Conservation (phyloP, 2,113 vertebrate genomes). For the Sceloporus tristichus region DNA sequence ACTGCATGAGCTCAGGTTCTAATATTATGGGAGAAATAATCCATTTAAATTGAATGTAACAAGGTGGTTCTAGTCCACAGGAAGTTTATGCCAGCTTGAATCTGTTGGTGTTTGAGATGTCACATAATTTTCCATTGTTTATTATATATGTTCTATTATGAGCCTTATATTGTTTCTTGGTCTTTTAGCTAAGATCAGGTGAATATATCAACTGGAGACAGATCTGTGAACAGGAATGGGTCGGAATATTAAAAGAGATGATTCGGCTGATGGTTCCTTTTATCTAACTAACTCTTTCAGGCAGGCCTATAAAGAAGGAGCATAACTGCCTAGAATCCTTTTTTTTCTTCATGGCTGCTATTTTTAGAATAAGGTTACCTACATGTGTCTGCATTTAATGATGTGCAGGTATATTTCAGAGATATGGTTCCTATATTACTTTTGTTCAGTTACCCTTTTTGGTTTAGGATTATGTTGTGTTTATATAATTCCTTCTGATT, state of each 20-base stretch:
- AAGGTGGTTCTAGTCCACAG: background rate
- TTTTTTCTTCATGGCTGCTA: slow-evolving; percentile 7
- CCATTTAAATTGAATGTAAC: too few relatives aligned
- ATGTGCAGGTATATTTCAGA: too few relatives aligned
- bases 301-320: background rate
- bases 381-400: background rate
- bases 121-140: background rate
- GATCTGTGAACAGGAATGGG: background rate
- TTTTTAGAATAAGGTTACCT: background rate
- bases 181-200: too few relatives aligned
- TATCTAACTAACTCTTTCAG: background rate
- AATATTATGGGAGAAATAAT: too few relatives aligned
- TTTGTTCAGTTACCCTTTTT: too few relatives aligned
- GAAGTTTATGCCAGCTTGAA: background rate
- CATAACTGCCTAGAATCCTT: background rate
- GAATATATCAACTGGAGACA: too few relatives aligned
- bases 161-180: background rate
- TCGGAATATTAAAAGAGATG: background rate
- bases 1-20: too few relatives aligned
- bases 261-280: background rate
- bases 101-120: background rate
- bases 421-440: too few relatives aligned
- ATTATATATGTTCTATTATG: background rate
- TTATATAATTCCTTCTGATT: too few relatives aligned
- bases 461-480: too few relatives aligned